Percentiles rank a stretch among this genome's conserved stretches.
phyloP scores from a whole-genome alignment of 2,888 invertebrate species.

The Steinernema scapterisci region DNA sequence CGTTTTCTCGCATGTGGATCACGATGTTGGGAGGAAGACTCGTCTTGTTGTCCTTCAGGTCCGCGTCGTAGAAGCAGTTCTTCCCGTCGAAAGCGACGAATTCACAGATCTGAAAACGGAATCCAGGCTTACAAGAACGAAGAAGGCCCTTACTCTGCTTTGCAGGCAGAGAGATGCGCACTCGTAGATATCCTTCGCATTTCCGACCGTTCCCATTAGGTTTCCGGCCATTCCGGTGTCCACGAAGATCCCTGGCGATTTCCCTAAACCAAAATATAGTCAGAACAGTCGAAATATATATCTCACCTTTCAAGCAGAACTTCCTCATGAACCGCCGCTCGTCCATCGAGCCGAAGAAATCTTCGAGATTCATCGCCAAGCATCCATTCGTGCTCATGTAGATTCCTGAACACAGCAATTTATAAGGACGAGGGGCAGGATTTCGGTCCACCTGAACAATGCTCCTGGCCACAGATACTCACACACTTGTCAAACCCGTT shows the following conservation, averaged over 20 bases:
- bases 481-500: slow-evolving; percentile 25
- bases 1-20: slow-evolving; percentile 6
- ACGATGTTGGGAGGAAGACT: neutral
- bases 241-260: slow-evolving; percentile 12
- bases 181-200: slow-evolving; percentile 12
- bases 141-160: slow-evolving; percentile 1
- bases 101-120: neutral
- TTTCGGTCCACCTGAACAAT: neutral
- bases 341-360: slow-evolving; percentile 28
- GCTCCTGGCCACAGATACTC: slow-evolving; percentile 26
- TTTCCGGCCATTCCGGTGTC: slow-evolving; percentile 1
- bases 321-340: slow-evolving; percentile 11
- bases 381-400: slow-evolving; percentile 5
- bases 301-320: slow-evolving; percentile 10
- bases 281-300: too few relatives aligned
- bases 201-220: neutral
- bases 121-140: neutral
- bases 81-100: neutral
- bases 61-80: slow-evolving; percentile 15
- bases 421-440: too few relatives aligned
- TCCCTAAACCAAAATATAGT: neutral
- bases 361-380: slow-evolving; percentile 14
- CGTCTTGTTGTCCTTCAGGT: neutral
- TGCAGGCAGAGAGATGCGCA: slow-evolving; percentile 2
- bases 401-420: neutral